These are phyloP conservation scores for Parambassis ranga DNA, from an alignment of 2,797 vertebrate species.

Conservation along the genomic window DNA sequence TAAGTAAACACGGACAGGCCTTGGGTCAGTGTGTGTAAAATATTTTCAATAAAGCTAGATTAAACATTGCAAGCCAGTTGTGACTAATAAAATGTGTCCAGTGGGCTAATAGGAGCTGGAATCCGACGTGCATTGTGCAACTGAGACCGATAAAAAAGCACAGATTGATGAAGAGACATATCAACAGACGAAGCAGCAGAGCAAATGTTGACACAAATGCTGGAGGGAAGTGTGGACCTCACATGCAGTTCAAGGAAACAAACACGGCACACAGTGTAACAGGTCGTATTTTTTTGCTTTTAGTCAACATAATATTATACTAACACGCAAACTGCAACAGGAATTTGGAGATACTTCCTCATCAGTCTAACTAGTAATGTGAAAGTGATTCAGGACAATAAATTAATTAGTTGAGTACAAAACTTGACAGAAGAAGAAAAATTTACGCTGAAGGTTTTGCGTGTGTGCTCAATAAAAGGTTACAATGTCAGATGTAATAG, in stretches of 20 bases:
- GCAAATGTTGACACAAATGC: constrained; percentile 26
- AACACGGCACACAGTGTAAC: neutral
- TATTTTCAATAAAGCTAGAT: constrained; percentile 26
- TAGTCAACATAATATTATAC: neutral
- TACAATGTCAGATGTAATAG: too few relatives aligned
- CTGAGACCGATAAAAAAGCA: constrained; percentile 40
- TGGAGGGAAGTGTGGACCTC: constrained; percentile 8
- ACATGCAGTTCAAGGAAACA: constrained; percentile 15
- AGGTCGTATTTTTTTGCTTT: neutral
- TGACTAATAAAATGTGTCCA: constrained; percentile 46
- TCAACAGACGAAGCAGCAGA: constrained; percentile 21
- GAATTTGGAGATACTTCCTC: too few relatives aligned
- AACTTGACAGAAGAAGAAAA: too few relatives aligned
- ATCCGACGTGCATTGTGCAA: neutral
- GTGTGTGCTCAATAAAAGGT: too few relatives aligned
- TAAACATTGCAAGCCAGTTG: constrained; percentile 33
- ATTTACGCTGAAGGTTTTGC: too few relatives aligned
- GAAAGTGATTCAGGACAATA: too few relatives aligned
- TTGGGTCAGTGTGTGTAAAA: constrained; percentile 8
- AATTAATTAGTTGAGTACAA: too few relatives aligned
- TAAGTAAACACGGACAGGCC: neutral
- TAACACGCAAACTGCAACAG: neutral
- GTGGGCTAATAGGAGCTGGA: constrained; percentile 22
- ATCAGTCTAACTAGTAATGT: too few relatives aligned
- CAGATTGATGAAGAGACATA: constrained; percentile 29